phyloP scores from a whole-genome alignment of 2,113 vertebrate species.

The Silurus asotus region DNA sequence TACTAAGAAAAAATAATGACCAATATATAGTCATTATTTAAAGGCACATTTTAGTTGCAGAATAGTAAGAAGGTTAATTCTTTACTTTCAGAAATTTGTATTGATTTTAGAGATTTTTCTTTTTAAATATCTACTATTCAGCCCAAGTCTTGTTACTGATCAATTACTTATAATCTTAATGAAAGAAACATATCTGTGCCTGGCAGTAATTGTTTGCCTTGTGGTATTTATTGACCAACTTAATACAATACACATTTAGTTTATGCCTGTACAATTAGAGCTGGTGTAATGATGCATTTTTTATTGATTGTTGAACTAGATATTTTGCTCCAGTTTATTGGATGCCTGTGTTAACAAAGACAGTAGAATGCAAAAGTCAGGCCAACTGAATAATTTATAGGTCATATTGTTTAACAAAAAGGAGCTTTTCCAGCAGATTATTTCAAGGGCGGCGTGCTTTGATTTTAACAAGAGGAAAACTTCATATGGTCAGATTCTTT shows the following conservation, averaged over 20 bases:
- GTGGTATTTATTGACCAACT: conserved; percentile 32
- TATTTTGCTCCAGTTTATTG: conserved; percentile 17
- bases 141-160: conserved; percentile 27
- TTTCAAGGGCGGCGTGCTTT: not conserved
- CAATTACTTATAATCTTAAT: conserved; percentile 43
- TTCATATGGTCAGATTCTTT: not conserved
- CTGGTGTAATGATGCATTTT: conserved; percentile 30
- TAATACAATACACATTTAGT: conserved; percentile 27
- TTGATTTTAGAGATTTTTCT: conserved; percentile 29
- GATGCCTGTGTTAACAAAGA: not conserved
- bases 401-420: conserved; percentile 17
- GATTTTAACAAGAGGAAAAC: not conserved
- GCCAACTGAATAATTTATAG: conserved; percentile 11
- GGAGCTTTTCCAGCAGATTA: conserved; percentile 6
- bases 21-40: not conserved
- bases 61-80: not conserved
- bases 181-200: conserved; percentile 35
- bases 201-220: conserved; percentile 43
- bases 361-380: conserved; percentile 9
- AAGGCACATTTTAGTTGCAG: not conserved
- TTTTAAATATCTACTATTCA: not conserved
- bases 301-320: conserved; percentile 19
- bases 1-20: not conserved
- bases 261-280: conserved; percentile 22
- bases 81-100: not conserved